Base-by-base conservation (phyloP, 2,888 invertebrate genomes). In the Parnassius smintheus region DNA sequence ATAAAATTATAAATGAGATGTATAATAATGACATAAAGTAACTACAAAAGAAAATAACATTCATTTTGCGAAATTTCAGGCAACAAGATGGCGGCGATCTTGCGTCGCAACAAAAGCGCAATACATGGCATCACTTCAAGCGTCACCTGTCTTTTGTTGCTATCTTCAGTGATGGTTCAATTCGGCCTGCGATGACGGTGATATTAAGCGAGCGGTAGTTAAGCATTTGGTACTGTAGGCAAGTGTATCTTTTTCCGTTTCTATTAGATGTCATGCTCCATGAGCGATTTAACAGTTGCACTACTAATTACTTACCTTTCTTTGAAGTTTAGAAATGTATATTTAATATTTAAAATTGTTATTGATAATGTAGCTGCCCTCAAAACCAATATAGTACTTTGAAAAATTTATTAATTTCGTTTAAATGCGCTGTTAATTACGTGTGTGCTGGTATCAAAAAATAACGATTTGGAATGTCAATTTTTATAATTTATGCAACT, bases 51-150 rank as follows among this genome's bases (percentile, higher is more conserved):
- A 18, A 18, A 52, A 25, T 41, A 42, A 55, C 11, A 9, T 25
- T 59, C 45, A 56, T 67, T 60, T 67, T n/a, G 46, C 25, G 49
- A 42, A 45, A 13, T 81, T 82, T 48, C 83, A 91, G 91, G 91
- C 69, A 90, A 91, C 85, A 91, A 91, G 69, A 91, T 91, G 91
- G 91, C 91, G 56, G 91, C 91, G 13, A 91, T 91, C 52, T 82
- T 91, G 4, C 88, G 91, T 13, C 82, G 91, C 49, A 91, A 91
- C 78, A 90, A 90, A 2, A 91, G 90, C 78, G 90, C 91, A 22
- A 86, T 91, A 73, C 87, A 88, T 81, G 85, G 90, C 68, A 91
- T 91, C 73, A 85, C 91, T 1, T 85, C 91, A 1, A 91, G 90
- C 71, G 82, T 78, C 66, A 88, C 89, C 57, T 89, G 89, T 61